Evolutionary conservation across 1,140 invertebrate genomes (phyloP).

Genomic region (Pseudomyrmex dendroicus): DNA sequence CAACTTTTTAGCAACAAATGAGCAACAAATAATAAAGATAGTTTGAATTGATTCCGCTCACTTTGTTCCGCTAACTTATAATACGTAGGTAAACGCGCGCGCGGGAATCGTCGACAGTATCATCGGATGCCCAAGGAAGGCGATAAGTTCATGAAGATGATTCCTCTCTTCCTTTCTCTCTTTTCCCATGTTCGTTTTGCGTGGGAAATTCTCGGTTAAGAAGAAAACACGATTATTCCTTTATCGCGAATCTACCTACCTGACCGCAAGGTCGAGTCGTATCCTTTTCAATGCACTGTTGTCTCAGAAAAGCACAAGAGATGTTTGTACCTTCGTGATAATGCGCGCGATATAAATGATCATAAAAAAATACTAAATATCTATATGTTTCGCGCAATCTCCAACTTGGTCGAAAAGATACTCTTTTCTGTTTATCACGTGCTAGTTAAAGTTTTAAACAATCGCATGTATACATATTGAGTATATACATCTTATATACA

Average conservation of each 20-base stretch:
- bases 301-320: background rate
- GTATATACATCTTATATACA: too few relatives aligned
- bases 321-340: background rate
- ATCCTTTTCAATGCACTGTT: constrained; percentile 12
- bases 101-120: constrained; percentile 52
- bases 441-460: too few relatives aligned
- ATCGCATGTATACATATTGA: too few relatives aligned
- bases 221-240: constrained; percentile 49
- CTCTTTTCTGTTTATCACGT: too few relatives aligned
- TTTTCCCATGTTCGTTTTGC: constrained; percentile 3
- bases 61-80: too few relatives aligned
- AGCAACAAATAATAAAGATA: too few relatives aligned
- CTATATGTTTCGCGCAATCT: too few relatives aligned
- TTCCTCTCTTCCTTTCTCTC: constrained; percentile 8
- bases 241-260: constrained; percentile 14
- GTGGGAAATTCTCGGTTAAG: constrained; percentile 50
- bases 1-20: too few relatives aligned
- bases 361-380: background rate
- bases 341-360: background rate
- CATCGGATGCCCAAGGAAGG: constrained; percentile 37
- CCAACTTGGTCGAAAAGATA: too few relatives aligned
- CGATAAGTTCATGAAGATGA: background rate
- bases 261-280: constrained; percentile 43
- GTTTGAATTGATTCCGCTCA: too few relatives aligned
- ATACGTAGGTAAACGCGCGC: too few relatives aligned